Evolutionary conservation across 2,888 invertebrate genomes (phyloP), one percentile per base, ranked within the genome.

Genomic region (Allygus modestus): DNA sequence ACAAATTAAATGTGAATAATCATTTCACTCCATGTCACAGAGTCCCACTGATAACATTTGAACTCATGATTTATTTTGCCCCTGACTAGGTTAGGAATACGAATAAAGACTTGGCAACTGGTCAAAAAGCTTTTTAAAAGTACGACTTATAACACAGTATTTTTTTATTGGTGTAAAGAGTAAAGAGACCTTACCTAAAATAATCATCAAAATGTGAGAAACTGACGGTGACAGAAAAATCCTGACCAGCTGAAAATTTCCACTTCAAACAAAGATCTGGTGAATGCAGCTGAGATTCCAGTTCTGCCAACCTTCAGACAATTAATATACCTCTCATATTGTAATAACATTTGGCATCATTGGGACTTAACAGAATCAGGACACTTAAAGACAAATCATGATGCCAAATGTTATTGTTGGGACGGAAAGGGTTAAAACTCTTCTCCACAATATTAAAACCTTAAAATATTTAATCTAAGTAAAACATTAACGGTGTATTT

Each of bases 351-450:
- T 46, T 17, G 9, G 17, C 46, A 46, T 46, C 46, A 46, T 46
- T 46, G 46, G 46, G 46, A 17, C 46, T 46, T 46, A 15, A 46
- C 17, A 46, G 46, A 46, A 46, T 46, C 46, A 46, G 46, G 46
- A 46, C 46, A 17, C 46, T 46, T 46, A 46, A 46, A 46, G 12
- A 46, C 15, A 46, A 46, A 46, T 46, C 46, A 46, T 46, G 46
- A 46, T 46, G 46, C 9, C 9, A 46, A 46, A 15, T 46, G 9
- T 11, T 15, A 46, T 46, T 12, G 23, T 65, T 20, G 65, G 65
- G 31, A 65, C 65, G 65, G 65, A 65, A 65, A 65, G 65, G 65
- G 65, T 20, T 65, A 58, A 58, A n/a, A n/a, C n/a, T n/a, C n/a
- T n/a, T n/a, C n/a, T n/a, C n/a, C n/a, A n/a, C n/a, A n/a, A 46